A percentile compares a stretch with the other conserved stretches of the same genome.
Conservation (phyloP, 2,888 invertebrate genomes). For the Agrilus mali region DNA sequence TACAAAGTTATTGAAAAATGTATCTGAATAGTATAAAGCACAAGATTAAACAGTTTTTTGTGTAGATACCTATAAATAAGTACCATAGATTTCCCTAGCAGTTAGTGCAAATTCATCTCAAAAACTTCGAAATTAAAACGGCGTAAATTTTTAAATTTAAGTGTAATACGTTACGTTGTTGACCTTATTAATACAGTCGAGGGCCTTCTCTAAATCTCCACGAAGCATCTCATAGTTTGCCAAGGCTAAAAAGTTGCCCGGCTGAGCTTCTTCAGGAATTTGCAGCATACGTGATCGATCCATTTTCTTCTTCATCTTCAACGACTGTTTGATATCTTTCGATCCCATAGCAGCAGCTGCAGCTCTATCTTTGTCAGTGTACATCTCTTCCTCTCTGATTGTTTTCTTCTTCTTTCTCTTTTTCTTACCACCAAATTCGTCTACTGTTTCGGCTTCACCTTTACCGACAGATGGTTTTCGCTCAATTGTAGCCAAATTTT, state of each 20-base stretch:
- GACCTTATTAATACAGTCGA: constrained; percentile 71
- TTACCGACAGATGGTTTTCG: constrained; percentile 19
- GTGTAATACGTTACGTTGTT: neutral
- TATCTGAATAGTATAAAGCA: no score
- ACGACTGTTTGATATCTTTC: constrained; percentile 76
- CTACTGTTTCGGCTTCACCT: constrained; percentile 24
- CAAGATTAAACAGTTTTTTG: no score
- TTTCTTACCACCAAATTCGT: constrained; percentile 16
- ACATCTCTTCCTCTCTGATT: constrained; percentile 53
- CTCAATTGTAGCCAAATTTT: neutral
- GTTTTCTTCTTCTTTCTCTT: constrained; percentile 29
- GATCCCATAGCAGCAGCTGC: constrained; percentile 79
- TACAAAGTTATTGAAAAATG: no score
- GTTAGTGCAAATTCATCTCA: neutral
- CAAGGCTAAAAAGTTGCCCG: constrained; percentile 60
- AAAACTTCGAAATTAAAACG: neutral
- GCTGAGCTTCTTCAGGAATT: constrained; percentile 68
- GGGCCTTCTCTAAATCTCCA: constrained; percentile 58
- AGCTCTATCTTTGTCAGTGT: constrained; percentile 83
- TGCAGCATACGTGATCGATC: constrained; percentile 60
- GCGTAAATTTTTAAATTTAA: neutral
- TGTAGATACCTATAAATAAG: no score
- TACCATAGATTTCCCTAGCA: neutral
- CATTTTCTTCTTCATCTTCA: constrained; percentile 66
- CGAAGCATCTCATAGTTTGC: constrained; percentile 65